phyloP scores from a whole-genome alignment of 2,113 vertebrate genomes.

The Hemibagrus wyckioides region DNA sequence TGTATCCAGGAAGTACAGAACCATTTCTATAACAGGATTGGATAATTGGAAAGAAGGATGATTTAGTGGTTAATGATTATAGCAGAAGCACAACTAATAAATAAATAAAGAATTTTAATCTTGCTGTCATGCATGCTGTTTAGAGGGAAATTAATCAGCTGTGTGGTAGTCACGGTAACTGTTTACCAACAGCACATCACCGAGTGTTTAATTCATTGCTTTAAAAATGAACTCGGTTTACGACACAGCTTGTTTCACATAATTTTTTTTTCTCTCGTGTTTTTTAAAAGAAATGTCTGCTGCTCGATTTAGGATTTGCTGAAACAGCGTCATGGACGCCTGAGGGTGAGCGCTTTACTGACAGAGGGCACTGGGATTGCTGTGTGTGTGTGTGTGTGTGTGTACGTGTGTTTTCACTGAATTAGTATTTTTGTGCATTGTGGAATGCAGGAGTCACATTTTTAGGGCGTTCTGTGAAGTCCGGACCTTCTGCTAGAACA shows the following conservation, averaged over 20 bases:
- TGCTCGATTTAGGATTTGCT: constrained; percentile 13
- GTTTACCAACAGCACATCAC: neutral
- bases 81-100: neutral
- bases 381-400: neutral
- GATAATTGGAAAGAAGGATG: neutral
- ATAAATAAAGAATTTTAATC: neutral
- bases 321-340: neutral
- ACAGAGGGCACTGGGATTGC: neutral
- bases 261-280: too few species aligned
- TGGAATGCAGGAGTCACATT: neutral
- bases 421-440: neutral
- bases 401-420: neutral
- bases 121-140: neutral
- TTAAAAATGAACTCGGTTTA: neutral
- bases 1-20: neutral
- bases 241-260: neutral
- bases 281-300: neutral
- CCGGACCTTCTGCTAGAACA: neutral
- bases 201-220: neutral
- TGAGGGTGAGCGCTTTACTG: neutral
- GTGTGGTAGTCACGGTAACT: neutral
- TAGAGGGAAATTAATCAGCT: neutral
- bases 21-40: neutral
- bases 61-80: neutral
- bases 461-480: neutral